These are phyloP conservation scores for Mohoua ochrocephala DNA, from an alignment of 2,113 vertebrate species.

Conservation along the genomic window DNA sequence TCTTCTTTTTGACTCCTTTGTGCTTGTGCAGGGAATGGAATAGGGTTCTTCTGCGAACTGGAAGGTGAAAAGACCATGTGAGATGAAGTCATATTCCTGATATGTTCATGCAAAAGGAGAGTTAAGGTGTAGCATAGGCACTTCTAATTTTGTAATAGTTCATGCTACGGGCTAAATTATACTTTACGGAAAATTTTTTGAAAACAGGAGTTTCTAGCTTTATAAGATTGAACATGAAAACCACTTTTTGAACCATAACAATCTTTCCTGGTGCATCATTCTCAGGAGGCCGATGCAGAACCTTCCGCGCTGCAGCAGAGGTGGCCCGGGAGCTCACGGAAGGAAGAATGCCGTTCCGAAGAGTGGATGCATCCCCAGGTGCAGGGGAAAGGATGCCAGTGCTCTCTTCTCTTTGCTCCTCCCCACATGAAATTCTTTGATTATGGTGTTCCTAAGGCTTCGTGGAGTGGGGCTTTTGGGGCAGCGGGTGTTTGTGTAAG, in stretches of 20 bases:
- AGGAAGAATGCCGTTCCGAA: constrained; percentile 4
- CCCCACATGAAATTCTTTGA: neutral
- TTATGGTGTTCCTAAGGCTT: neutral
- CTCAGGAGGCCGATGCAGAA: neutral
- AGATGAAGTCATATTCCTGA: neutral
- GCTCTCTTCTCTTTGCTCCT: neutral
- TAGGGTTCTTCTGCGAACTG: neutral
- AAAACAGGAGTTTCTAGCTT: neutral
- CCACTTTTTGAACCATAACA: neutral
- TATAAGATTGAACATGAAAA: neutral
- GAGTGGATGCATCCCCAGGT: neutral
- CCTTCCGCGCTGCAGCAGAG: neutral
- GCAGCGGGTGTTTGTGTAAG: neutral
- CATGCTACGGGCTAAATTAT: neutral
- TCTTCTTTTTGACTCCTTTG: neutral
- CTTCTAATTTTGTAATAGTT: neutral
- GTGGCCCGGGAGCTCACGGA: neutral
- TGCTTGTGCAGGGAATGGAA: neutral
- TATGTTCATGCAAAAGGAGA: neutral
- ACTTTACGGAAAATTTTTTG: neutral
- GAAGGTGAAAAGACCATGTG: neutral
- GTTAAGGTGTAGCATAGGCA: neutral
- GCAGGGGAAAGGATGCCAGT: neutral
- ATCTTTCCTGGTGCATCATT: neutral
- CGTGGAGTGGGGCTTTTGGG: neutral